Base-by-base conservation (phyloP, 2,797 vertebrate species). In the Microchirus variegatus region DNA sequence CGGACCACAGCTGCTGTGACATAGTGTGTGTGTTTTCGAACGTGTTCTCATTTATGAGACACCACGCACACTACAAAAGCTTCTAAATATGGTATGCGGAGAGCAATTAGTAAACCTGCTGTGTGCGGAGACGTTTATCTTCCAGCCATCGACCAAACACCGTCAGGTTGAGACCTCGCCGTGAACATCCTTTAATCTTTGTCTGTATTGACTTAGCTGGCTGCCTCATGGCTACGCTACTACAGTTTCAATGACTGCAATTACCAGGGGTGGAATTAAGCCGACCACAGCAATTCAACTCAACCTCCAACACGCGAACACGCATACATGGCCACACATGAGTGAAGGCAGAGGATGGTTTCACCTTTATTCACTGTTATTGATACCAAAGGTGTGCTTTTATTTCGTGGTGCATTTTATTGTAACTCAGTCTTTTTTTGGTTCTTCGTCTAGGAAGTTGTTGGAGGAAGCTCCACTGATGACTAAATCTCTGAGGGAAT, bases 401-500 rank as follows among this genome's bases (percentile, higher is more conserved):
- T 31, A 31, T 31, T 31, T 31, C 31, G 8, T 31, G 5, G 7
- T 8, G 7, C 4, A 31, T 31, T 31, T 31, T 7, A 31, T 8
- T 31, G 31, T 8, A 31, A 31, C 7, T 6, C 31, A 31, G 4
- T 31, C 31, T 11, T 68, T 38, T 63, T n/a, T 73, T 10, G 5
- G 6, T 62, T 5, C 3, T 40, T 57, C 10, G 9, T 37, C 9
- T 84, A 99, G 98, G 89, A 95, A 92, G 74, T 61, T 81, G 0
- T 78, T 99, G 63, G 97, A 99, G 70, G 97, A 99, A 88, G 89
- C 94, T 15, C 96, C 97, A 0, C 86, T 99, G 44, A 91, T 96
- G 88, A 97, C 97, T 51, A 94, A 92, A 81, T 87, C 93, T 71
- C 85, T 96, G 67, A 91, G 91, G 70, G 96, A 97, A 71, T 59